Conservation (phyloP, 2,797 vertebrate species). For the Parauchenoglanis punctatus region DNA sequence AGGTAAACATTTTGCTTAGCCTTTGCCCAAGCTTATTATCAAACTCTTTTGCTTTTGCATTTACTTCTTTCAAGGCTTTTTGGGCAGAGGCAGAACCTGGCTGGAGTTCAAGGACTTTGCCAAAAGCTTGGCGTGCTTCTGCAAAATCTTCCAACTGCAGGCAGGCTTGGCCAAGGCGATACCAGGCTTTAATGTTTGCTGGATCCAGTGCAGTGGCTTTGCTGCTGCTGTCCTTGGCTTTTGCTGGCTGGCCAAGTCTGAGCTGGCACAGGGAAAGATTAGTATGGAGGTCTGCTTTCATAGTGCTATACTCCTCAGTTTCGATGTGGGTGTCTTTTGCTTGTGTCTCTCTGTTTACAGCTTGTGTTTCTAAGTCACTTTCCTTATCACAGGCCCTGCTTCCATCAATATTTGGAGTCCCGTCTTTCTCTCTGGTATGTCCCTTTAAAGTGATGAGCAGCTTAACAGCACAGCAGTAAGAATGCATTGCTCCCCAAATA, state of each 20-base stretch:
- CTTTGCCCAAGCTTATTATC: slow-evolving; percentile 79
- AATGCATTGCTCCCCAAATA: slow-evolving; percentile 78
- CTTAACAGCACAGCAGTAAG: slow-evolving; percentile 83
- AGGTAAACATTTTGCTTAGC: slow-evolving; percentile 90
- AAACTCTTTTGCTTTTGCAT: slow-evolving; percentile 73
- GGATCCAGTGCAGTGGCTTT: slow-evolving; percentile 82
- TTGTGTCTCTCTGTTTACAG: slow-evolving; percentile 17
- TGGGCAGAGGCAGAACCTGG: slow-evolving; percentile 81
- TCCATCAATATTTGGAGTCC: neutral
- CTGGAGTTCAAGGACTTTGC: slow-evolving; percentile 79
- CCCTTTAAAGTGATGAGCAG: slow-evolving; percentile 77
- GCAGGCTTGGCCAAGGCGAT: slow-evolving; percentile 84
- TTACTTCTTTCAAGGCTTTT: slow-evolving; percentile 80
- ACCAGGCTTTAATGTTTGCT: slow-evolving; percentile 81
- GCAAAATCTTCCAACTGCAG: slow-evolving; percentile 82
- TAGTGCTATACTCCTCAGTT: slow-evolving; percentile 64
- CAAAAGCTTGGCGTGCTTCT: slow-evolving; percentile 78
- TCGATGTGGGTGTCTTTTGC: slow-evolving; percentile 37
- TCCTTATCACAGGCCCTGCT: slow-evolving; percentile 54
- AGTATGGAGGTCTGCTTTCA: slow-evolving; percentile 82
- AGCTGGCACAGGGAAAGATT: slow-evolving; percentile 89
- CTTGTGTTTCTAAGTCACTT: slow-evolving; percentile 1
- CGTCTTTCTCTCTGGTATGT: slow-evolving; percentile 57
- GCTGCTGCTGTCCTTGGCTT: slow-evolving; percentile 77
- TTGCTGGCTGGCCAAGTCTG: slow-evolving; percentile 76